phyloP scores from a whole-genome alignment of 2,888 invertebrate species.

The Nomada fabriciana region DNA sequence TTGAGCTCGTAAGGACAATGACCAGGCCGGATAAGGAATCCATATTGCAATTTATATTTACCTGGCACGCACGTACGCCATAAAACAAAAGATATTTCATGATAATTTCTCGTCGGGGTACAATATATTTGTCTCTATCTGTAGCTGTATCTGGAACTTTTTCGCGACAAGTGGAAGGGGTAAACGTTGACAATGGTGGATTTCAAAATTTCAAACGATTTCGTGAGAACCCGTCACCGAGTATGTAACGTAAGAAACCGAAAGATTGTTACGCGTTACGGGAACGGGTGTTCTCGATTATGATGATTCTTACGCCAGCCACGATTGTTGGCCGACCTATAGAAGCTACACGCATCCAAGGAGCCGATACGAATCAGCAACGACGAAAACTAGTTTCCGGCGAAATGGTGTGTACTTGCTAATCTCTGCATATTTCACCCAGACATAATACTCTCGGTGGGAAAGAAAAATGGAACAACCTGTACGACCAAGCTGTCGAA shows the following conservation, averaged over 20 bases:
- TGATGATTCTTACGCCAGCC: constrained; percentile 50
- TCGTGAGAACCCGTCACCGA: constrained; percentile 73
- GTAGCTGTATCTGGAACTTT: not conserved
- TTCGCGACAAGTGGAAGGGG: not conserved
- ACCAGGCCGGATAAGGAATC: constrained; percentile 59
- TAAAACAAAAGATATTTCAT: not conserved
- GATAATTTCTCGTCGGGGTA: constrained; percentile 52
- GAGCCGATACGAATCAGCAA: constrained; percentile 21
- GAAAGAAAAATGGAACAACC: not conserved
- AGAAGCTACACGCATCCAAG: constrained; percentile 32
- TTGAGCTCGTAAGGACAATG: constrained; percentile 61
- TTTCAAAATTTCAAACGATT: constrained; percentile 78
- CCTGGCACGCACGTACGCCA: not conserved
- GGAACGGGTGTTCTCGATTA: constrained; percentile 55
- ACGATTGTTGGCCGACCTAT: constrained; percentile 65
- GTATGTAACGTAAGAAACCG: constrained; percentile 70
- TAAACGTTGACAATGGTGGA: constrained; percentile 66
- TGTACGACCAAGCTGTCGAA: not conserved
- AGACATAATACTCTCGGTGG: not conserved
- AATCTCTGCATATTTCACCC: not conserved
- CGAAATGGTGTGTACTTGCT: not conserved
- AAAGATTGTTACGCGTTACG: constrained; percentile 68
- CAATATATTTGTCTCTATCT: no score
- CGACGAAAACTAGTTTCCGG: constrained; percentile 11
- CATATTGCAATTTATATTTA: constrained; percentile 40